Evolutionary conservation across 2,113 vertebrate genomes (phyloP).

Genomic region (Indri indri): DNA sequence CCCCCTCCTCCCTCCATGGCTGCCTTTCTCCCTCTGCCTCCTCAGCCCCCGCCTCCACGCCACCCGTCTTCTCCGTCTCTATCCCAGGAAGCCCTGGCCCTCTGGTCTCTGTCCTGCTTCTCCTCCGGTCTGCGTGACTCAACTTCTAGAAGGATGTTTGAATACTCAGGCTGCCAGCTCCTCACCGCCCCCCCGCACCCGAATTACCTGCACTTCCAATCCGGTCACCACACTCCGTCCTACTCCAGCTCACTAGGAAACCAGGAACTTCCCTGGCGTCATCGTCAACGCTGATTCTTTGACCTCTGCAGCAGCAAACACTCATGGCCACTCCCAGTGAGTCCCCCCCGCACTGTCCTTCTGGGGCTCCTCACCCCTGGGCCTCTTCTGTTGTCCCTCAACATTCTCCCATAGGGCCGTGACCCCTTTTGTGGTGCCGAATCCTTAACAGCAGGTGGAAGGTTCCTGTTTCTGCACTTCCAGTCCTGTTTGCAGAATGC

Average conservation of each 20-base stretch:
- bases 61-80: background rate
- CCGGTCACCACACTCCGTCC: background rate
- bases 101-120: background rate
- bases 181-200: background rate
- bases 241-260: background rate
- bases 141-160: background rate
- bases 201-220: background rate
- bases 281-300: background rate
- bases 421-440: background rate
- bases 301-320: background rate
- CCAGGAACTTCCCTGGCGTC: background rate
- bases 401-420: background rate
- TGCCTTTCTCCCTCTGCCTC: background rate
- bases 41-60: background rate
- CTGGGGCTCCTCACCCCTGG: background rate
- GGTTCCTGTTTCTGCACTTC: background rate
- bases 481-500: background rate
- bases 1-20: background rate
- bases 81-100: too few species aligned
- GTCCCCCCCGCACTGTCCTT: too few species aligned
- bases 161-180: background rate
- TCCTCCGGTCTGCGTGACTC: background rate
- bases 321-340: background rate
- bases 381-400: background rate
- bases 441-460: background rate